Evolutionary conservation across 2,113 vertebrate species (phyloP), one percentile per base, ranked within the genome.

Genomic region (Halichoeres trimaculatus): DNA sequence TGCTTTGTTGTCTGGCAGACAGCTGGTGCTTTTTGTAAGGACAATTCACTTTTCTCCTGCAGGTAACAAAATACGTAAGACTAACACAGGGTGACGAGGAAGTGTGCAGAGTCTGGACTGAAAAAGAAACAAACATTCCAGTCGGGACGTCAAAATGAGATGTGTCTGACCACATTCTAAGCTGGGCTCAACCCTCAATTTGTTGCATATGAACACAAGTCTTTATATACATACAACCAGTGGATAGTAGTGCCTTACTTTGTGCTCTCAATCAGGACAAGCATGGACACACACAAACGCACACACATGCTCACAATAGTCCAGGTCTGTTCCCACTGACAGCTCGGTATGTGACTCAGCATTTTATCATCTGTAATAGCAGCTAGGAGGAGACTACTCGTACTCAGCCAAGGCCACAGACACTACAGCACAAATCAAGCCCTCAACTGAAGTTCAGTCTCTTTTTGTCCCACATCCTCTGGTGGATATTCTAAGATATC

Each of bases 391-490:
- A 6, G 19, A 30, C 61, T 50, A 16, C 26, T 66, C 1, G 13
- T 16, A 19, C 14, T 17, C 16, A 45, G 17, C 43, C 43, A 19
- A 17, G 17, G 43, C 17, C 43, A 45, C 17, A 45, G 13, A 43
- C 14, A 43, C 14, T 19, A 45, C 43, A 19, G 56, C n/a, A 55
- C 36, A 43, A 66, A 58, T 30, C 16, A 52, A 30, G 11, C 14
- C 24, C 51, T 54, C 38, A 0, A 6, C 22, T 54, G 9, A 45
- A 35, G 17, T 55, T 64, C 50, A 34, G 14, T 76, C 60, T 66
- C 26, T 55, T 11, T 56, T 36, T 30, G 7, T 56, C 10, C 53
- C 58, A 84, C 38, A 58, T 71, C 70, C 54, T 81, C 36, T 64
- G 20, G 1, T 36, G 69, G 7, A 55, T 66, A 55, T 5, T 73